Conservation (phyloP, 2,888 invertebrate species). For the Chrysolina haemoptera region DNA sequence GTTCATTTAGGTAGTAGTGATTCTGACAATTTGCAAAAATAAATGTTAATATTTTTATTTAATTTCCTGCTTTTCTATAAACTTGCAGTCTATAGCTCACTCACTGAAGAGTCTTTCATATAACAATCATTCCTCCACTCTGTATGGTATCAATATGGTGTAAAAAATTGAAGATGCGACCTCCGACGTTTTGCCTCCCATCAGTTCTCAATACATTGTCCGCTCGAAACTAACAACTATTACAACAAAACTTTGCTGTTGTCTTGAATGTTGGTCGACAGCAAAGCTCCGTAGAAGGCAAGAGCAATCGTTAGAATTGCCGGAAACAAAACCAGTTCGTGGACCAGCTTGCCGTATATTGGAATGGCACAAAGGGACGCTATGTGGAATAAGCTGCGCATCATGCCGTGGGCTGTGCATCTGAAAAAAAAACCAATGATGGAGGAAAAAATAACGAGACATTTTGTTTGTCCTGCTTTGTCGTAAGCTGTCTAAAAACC, state of each 20-base stretch:
- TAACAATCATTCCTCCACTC: too few relatives aligned
- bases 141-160: background rate
- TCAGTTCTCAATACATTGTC: background rate
- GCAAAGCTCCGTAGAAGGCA: constrained; percentile 63
- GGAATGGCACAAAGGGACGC: constrained; percentile 72
- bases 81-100: too few relatives aligned
- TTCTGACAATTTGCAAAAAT: too few relatives aligned
- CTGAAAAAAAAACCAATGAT: constrained; percentile 63
- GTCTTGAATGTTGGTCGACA: constrained; percentile 67
- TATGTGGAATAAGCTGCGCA: constrained; percentile 72
- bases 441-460: background rate
- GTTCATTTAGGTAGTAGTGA: too few relatives aligned
- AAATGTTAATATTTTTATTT: too few relatives aligned
- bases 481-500: too few relatives aligned
- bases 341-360: constrained; percentile 65
- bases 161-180: background rate
- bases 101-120: background rate
- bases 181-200: background rate
- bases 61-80: too few relatives aligned
- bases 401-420: constrained; percentile 74
- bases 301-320: constrained; percentile 65
- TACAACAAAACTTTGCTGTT: constrained; percentile 68
- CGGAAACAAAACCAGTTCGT: constrained; percentile 65
- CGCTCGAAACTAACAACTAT: background rate
- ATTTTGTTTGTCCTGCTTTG: background rate